Evolutionary conservation across 2,888 invertebrate species (phyloP), one percentile per base, ranked within the genome.

Genomic region (Globia sparganii): DNA sequence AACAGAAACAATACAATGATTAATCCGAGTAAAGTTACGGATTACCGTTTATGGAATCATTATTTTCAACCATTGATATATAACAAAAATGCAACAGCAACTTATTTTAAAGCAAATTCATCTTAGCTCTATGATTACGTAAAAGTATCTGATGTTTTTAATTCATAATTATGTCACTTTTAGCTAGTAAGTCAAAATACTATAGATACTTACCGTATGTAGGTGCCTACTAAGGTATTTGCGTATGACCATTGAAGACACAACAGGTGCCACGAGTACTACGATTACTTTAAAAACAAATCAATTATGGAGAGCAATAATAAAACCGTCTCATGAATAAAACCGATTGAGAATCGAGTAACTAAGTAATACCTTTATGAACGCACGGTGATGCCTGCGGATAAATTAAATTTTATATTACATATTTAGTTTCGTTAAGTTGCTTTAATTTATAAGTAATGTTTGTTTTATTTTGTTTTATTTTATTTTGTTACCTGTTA

Each of bases 171-270:
- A 53, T 75, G 31, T 37, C 31, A 8, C 56, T 28, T 4, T 25
- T 18, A 62, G 49, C 40, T 43, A 46, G 15, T 69, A n/a, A 69
- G 71, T 77, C 25, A 53, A 49, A 66, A 59, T 66, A 43, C 62
- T 62, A 62, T 61, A 43, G 21, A n/a, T n/a, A n/a, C n/a, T n/a
- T n/a, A n/a, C n/a, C n/a, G 43, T 21, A n/a, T 15, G 25, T 18
- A 31, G 28, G 28, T 58, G 11, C 21, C 15, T 61, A 31, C 8
- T 21, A n/a, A n/a, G n/a, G 4, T 28, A 43, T 64, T 62, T 71
- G 31, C n/a, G 18, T 64, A 31, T 31, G 18, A 46, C 13, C 46
- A 66, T 46, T 66, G 66, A 46, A 46, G 25, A 66, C n/a, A 6
- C 31, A 61, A 18, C 59, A 78, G 71, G n/a, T 64, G 64, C 15